phyloP scores from a whole-genome alignment of 2,888 invertebrate genomes.

The Brenthis ino region DNA sequence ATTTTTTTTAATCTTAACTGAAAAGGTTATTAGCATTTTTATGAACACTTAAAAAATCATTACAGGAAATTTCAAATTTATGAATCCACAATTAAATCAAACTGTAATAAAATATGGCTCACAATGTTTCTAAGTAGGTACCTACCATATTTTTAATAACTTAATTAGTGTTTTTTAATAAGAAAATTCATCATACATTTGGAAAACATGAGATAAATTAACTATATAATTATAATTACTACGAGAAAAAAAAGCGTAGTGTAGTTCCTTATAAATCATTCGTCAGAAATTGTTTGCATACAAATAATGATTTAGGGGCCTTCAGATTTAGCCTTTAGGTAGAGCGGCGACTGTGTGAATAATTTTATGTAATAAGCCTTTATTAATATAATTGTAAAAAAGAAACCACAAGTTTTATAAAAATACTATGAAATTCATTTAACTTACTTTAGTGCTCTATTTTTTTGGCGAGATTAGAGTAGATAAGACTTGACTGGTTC shows the following conservation, averaged over 20 bases:
- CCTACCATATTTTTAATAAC: constrained; percentile 25
- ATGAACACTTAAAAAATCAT: constrained; percentile 16
- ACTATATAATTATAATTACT: constrained; percentile 26
- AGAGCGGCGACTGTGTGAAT: constrained; percentile 15
- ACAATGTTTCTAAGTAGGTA: background rate
- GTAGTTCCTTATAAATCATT: constrained; percentile 37
- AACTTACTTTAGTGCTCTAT: too few species aligned
- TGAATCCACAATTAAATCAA: constrained; percentile 14
- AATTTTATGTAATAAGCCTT: constrained; percentile 23
- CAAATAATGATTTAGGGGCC: constrained; percentile 35
- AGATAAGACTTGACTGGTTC: too few species aligned
- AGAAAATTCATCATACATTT: constrained; percentile 27
- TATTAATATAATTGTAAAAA: constrained; percentile 18
- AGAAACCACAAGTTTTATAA: constrained; percentile 6
- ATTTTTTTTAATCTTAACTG: background rate
- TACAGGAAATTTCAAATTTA: constrained; percentile 16
- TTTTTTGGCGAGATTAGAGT: too few species aligned
- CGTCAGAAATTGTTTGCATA: constrained; percentile 38
- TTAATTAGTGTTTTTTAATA: constrained; percentile 30
- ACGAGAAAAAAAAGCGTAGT: constrained; percentile 29
- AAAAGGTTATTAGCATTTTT: constrained; percentile 20
- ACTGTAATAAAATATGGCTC: constrained; percentile 16
- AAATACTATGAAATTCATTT: background rate
- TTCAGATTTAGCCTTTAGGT: constrained; percentile 1
- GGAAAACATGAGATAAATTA: constrained; percentile 31